Evolutionary conservation across 2,888 invertebrate genomes (phyloP), one percentile per base, ranked within the genome.

Genomic region (Ptychoptera contaminata): DNA sequence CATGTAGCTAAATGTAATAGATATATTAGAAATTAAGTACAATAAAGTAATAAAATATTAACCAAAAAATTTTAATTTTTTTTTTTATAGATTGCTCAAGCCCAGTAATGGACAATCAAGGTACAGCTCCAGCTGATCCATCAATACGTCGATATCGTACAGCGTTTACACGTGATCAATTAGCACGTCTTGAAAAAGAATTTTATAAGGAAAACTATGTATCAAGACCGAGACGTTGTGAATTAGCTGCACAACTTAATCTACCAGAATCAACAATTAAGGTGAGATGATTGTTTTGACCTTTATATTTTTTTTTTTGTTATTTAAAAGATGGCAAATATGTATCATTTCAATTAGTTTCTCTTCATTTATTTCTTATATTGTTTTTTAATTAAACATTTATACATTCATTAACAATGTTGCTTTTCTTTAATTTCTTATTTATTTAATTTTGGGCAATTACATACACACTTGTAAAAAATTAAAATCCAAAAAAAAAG

Each of bases 121-220:
- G 16, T 30, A 39, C 31, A 37, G 37, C 46, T 5, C 65, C 65
- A 34, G 67, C 66, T 48, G 79, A 80, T 56, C 76, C 76, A 12
- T 79, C 77, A 54, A 80, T 82, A 53, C 76, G 93, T 47, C 74
- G 97, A 44, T 98, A 98, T 64, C 74, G 98, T 40, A 98, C 97
- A 0, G 97, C 97, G 0, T 98, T 98, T 67, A 92, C 93, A 1
- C 71, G 94, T 10, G 97, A 97, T 60, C 97, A 97, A 62, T 67
- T 97, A 37, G 79, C 76, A 0, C 72, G 91, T 11, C 68, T 98
- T 44, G 98, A 98, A 67, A 90, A 92, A 56, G 98, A 98, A 64
- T 98, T 97, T 62, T 79, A 80, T 67, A 84, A 88, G 56, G 98
- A 98, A 66, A 97, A 94, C 65, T 98, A 98, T 66, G 96, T 98